Evolutionary conservation across 2,113 vertebrate genomes (phyloP).

Genomic region (Hystrix brachyura): DNA sequence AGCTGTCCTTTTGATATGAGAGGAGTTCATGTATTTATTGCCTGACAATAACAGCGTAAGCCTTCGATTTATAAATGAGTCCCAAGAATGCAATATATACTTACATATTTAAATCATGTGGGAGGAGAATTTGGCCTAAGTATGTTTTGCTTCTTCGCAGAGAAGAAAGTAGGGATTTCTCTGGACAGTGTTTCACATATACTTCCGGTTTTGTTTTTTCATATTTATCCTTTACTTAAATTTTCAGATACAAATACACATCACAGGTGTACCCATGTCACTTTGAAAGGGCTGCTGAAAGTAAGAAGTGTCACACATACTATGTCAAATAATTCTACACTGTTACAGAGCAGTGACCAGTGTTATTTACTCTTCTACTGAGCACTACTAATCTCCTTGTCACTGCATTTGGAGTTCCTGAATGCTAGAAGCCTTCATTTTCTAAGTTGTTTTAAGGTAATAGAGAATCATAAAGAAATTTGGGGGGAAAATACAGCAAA

Average conservation of each 20-base stretch:
- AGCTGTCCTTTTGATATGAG: background rate
- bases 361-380: background rate
- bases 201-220: constrained; percentile 41
- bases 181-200: background rate
- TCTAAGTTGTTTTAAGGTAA: background rate
- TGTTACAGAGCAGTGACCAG: background rate
- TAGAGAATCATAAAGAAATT: background rate
- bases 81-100: background rate
- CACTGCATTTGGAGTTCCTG: background rate
- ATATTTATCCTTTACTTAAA: constrained; percentile 59
- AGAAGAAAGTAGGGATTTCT: constrained; percentile 4
- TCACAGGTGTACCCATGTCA: background rate
- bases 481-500: background rate
- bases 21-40: background rate
- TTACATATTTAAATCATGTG: background rate
- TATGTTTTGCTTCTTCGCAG: background rate
- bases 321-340: background rate
- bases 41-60: background rate
- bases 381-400: background rate
- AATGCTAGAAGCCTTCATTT: background rate
- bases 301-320: background rate
- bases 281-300: constrained; percentile 51
- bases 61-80: background rate
- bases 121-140: background rate
- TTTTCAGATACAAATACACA: constrained; percentile 32